Evolutionary conservation across 2,113 vertebrate genomes (phyloP).

Genomic region (Tyto alba): DNA sequence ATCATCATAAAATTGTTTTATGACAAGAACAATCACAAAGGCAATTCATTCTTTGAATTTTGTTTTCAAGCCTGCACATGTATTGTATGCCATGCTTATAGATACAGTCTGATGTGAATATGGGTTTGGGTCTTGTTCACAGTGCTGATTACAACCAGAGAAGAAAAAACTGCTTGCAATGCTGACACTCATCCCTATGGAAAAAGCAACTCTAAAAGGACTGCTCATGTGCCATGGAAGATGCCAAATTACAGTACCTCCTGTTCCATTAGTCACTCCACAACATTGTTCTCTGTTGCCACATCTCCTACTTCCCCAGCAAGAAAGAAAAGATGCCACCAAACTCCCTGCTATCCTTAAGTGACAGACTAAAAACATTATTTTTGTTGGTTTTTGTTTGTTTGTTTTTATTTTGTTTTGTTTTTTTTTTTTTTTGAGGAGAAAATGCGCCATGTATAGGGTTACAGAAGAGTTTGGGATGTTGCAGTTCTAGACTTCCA

Average conservation of each 20-base stretch:
- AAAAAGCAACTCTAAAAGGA: constrained; percentile 10
- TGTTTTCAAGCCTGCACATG: background rate
- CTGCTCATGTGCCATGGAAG: background rate
- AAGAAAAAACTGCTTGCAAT: background rate
- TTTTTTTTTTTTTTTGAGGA: background rate
- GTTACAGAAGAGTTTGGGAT: background rate
- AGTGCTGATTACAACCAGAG: background rate
- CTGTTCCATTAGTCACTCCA: background rate
- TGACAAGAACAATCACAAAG: background rate
- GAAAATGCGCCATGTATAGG: background rate
- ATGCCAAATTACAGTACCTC: background rate
- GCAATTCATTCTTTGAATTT: background rate
- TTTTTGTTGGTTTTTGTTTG: too few relatives aligned
- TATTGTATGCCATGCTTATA: background rate
- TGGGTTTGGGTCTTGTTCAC: background rate
- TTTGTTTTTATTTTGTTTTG: too few relatives aligned
- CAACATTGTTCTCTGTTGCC: background rate
- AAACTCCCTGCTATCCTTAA: background rate
- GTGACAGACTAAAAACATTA: background rate
- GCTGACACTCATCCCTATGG: background rate
- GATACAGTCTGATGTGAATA: background rate
- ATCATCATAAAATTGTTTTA: background rate
- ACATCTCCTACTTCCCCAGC: background rate
- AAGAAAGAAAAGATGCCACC: background rate
- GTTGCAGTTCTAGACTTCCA: background rate